These are phyloP conservation scores for Subanguina moxae DNA, from an alignment of 1,140 invertebrate genomes.

Conservation along the genomic window DNA sequence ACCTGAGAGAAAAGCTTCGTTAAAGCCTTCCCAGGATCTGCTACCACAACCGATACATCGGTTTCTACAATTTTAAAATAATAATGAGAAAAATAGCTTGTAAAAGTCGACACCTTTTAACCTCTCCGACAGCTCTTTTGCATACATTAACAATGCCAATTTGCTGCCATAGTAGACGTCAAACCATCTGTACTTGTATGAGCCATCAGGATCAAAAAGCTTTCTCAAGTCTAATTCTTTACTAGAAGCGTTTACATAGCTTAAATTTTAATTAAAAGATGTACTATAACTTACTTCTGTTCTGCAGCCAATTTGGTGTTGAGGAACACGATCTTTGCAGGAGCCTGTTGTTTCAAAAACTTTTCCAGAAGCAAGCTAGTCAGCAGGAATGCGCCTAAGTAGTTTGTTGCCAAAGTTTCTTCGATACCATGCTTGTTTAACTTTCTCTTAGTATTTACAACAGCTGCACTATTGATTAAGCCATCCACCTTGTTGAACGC, in stretches of 20 bases:
- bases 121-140: constrained; percentile 51
- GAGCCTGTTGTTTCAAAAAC: constrained; percentile 44
- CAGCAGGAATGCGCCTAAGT: constrained; percentile 55
- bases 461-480: constrained; percentile 53
- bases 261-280: neutral
- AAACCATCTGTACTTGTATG: constrained; percentile 30
- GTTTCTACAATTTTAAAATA: no score
- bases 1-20: no score
- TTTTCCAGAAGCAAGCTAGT: constrained; percentile 47
- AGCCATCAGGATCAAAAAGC: constrained; percentile 47
- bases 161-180: constrained; percentile 29
- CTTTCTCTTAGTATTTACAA: constrained; percentile 41
- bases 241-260: no score
- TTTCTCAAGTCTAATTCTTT: constrained; percentile 43
- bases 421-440: constrained; percentile 55
- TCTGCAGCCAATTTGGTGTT: constrained; percentile 51
- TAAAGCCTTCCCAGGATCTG: no score
- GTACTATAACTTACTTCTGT: constrained; percentile 24
- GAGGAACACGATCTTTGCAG: constrained; percentile 49
- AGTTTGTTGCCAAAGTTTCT: constrained; percentile 54
- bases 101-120: constrained; percentile 35
- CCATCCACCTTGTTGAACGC: constrained; percentile 42
- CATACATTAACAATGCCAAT: constrained; percentile 50
- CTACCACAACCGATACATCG: no score
- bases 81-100: no score